Evolutionary conservation across 2,797 vertebrate genomes (phyloP).

Genomic region (Crotalus adamanteus): DNA sequence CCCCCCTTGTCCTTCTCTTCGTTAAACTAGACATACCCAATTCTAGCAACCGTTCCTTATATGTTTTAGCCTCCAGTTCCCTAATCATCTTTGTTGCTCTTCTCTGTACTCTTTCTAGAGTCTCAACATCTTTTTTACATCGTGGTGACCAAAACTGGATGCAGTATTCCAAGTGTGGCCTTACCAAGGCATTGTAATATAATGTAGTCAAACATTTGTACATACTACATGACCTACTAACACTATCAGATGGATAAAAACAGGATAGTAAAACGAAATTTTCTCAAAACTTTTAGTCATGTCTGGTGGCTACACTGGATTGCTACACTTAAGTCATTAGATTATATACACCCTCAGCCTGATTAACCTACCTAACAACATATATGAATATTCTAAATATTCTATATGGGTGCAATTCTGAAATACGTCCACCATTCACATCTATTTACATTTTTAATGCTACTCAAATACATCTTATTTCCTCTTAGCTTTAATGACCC

Average conservation of each 20-base stretch:
- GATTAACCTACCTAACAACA: background rate
- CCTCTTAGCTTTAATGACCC: background rate
- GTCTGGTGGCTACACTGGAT: background rate
- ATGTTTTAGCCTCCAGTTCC: too few species aligned
- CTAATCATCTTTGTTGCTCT: too few species aligned
- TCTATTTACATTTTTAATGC: background rate
- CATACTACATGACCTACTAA: background rate
- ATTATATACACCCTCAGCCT: background rate
- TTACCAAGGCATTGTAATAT: background rate
- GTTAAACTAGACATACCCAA: too few species aligned
- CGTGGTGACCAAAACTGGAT: too few species aligned
- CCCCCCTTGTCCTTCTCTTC: too few species aligned
- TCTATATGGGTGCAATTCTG: background rate
- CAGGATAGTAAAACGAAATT: background rate
- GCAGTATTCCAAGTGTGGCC: too few species aligned
- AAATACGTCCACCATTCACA: background rate
- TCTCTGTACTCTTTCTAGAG: too few species aligned
- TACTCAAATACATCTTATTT: background rate
- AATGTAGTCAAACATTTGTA: background rate
- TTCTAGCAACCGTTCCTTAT: too few species aligned
- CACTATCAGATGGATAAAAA: background rate
- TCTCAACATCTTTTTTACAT: too few species aligned
- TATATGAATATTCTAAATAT: background rate
- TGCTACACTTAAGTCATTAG: background rate
- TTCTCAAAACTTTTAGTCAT: background rate